These are phyloP conservation scores for Agrotis ipsilon DNA, from an alignment of 2,888 invertebrate genomes.

Conservation along the genomic window DNA sequence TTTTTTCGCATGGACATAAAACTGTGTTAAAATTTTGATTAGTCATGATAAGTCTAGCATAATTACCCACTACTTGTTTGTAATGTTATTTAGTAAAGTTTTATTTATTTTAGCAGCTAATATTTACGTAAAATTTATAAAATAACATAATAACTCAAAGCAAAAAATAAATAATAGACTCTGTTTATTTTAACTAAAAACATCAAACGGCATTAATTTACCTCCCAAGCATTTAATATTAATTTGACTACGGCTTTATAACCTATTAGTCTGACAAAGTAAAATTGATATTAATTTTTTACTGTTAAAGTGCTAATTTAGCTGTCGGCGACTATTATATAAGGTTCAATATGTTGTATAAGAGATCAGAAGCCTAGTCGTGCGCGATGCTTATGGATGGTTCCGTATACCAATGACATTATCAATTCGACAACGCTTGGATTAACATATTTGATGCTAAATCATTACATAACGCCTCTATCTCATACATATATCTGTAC, in stretches of 20 bases:
- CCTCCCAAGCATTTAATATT: not conserved
- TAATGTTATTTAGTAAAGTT: not conserved
- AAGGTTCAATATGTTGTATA: conserved; percentile 62
- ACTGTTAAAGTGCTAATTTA: conserved; percentile 53
- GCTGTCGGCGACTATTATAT: conserved; percentile 62
- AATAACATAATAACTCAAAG: not conserved
- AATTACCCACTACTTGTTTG: conserved; percentile 33
- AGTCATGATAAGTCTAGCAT: conserved; percentile 35
- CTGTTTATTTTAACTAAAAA: conserved; percentile 2
- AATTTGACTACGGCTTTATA: conserved; percentile 29
- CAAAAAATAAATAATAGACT: not conserved
- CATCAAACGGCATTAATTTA: conserved; percentile 17
- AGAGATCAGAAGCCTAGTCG: conserved; percentile 67
- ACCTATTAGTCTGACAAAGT: conserved; percentile 31
- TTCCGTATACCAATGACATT: conserved; percentile 73
- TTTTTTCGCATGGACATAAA: conserved; percentile 37
- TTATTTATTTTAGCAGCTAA: not conserved
- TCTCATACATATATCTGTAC: conserved; percentile 29
- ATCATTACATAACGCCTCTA: conserved; percentile 67
- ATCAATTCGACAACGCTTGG: conserved; percentile 69
- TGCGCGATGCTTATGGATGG: conserved; percentile 62
- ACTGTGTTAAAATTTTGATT: conserved; percentile 39
- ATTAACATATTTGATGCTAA: conserved; percentile 73
- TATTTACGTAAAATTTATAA: conserved; percentile 4
- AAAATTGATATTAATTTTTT: conserved; percentile 30